Conservation (phyloP, 1,140 invertebrate species). For the Lordiphosa mommai region DNA sequence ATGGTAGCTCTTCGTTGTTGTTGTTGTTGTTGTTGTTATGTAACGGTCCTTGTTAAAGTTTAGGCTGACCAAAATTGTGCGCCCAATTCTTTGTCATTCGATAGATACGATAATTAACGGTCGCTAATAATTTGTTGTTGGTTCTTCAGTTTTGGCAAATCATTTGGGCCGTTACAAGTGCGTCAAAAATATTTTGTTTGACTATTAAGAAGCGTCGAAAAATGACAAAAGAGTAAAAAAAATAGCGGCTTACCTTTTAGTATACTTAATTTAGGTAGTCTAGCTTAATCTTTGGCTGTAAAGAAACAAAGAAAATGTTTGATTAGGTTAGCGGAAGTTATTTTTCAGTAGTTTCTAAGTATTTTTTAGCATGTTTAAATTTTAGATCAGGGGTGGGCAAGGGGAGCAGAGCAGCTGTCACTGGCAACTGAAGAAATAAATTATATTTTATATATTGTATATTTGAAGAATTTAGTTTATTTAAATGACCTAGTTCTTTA, state of each 20-base stretch:
- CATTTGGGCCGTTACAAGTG: neutral
- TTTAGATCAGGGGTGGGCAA: too few relatives aligned
- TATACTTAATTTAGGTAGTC: conserved; percentile 20
- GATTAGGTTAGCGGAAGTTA: neutral
- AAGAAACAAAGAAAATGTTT: neutral
- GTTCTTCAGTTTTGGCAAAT: conserved; percentile 4
- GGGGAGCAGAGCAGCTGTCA: too few relatives aligned
- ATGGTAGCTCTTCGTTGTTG: conserved; percentile 3
- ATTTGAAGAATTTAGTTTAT: too few relatives aligned
- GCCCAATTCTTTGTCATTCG: conserved; percentile 14
- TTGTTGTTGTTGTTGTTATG: conserved; percentile 41
- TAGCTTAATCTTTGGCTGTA: conserved; percentile 32
- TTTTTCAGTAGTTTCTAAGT: too few relatives aligned
- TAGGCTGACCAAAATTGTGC: conserved; percentile 20
- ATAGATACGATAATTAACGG: conserved; percentile 10
- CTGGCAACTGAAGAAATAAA: too few relatives aligned
- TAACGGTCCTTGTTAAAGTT: conserved; percentile 60
- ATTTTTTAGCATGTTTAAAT: too few relatives aligned
- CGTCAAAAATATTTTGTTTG: too few relatives aligned
- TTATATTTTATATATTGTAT: too few relatives aligned
- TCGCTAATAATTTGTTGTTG: neutral
- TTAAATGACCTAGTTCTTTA: too few relatives aligned
- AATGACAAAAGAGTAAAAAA: neutral
- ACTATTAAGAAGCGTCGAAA: too few relatives aligned
- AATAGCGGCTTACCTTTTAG: conserved; percentile 2